Conservation (phyloP, 2,888 invertebrate genomes). For the Himalopsyche japonica region DNA sequence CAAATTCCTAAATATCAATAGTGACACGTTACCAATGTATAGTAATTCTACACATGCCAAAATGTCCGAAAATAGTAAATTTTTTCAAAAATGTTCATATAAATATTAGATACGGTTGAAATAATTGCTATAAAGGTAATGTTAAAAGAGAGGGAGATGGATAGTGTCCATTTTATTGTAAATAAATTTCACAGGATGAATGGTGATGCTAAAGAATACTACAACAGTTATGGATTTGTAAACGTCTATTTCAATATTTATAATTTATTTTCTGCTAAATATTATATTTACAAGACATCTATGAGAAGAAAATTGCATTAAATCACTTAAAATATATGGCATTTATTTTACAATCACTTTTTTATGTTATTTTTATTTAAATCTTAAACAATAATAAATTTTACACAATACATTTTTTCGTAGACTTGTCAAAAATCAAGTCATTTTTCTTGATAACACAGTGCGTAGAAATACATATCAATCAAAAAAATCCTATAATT, state of each 20-base stretch:
- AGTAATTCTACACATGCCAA: not conserved
- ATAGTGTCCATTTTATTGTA: too few relatives aligned
- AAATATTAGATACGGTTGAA: too few relatives aligned
- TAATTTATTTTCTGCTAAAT: conserved; percentile 27
- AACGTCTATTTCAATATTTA: conserved; percentile 34
- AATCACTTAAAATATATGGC: conserved; percentile 12
- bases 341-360: conserved; percentile 4
- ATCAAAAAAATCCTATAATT: not conserved
- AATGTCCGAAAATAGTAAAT: not conserved
- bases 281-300: conserved; percentile 34
- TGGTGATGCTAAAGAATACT: not conserved
- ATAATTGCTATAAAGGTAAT: too few relatives aligned
- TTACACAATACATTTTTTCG: not conserved
- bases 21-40: conserved; percentile 15
- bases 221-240: conserved; percentile 19
- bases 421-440: not conserved
- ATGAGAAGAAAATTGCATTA: conserved; percentile 27
- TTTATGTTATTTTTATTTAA: conserved; percentile 5
- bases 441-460: not conserved
- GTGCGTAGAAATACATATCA: not conserved
- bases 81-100: too few relatives aligned
- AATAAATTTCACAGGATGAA: too few relatives aligned
- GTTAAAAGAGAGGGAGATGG: too few relatives aligned
- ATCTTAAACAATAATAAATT: conserved; percentile 1
- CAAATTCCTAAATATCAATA: not conserved